Evolutionary conservation across 2,113 vertebrate species (phyloP).

Genomic region (Odocoileus hemionus): DNA sequence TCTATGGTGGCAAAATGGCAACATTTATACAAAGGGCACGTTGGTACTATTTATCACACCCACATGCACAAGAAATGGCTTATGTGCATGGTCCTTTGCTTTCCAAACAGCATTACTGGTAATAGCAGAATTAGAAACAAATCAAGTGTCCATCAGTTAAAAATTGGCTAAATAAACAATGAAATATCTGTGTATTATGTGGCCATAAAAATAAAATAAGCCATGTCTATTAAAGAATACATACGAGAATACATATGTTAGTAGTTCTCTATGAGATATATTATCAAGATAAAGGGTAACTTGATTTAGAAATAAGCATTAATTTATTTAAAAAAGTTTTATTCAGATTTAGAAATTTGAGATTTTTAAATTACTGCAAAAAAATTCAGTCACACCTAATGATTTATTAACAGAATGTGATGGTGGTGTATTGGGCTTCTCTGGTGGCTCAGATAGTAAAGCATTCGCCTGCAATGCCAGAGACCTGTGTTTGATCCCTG

Average conservation of each 20-base stretch:
- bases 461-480: fast-evolving
- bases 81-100: background rate
- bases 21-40: background rate
- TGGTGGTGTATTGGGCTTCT: conserved; percentile 78
- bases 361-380: conserved; percentile 86
- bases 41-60: background rate
- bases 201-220: background rate
- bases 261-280: background rate
- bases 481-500: background rate
- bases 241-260: background rate
- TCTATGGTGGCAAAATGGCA: background rate
- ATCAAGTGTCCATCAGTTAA: background rate
- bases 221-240: background rate
- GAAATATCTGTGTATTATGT: background rate
- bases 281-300: background rate
- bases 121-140: background rate
- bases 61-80: background rate
- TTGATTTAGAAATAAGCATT: background rate
- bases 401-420: conserved; percentile 93
- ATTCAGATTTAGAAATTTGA: conserved; percentile 99
- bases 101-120: background rate
- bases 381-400: conserved; percentile 92
- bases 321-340: conserved; percentile 97
- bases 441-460: background rate
- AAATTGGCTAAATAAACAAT: background rate